A percentile compares a stretch with the other conserved stretches of the same genome.
phyloP scores from a whole-genome alignment of 2,113 vertebrate species.

The Entomyzon cyanotis region DNA sequence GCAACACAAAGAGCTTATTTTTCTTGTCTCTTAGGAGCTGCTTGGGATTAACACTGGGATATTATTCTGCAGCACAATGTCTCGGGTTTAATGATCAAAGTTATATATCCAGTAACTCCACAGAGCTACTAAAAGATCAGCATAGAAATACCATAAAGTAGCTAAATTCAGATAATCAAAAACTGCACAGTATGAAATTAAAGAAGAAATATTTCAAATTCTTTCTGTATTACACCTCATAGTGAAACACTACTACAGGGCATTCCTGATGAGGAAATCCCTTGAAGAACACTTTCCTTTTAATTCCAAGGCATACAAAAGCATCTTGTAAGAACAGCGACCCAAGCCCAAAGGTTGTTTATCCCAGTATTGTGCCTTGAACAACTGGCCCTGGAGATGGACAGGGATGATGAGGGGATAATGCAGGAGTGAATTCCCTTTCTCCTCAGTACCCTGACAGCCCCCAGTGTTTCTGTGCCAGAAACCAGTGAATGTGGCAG shows the following conservation, averaged over 20 bases:
- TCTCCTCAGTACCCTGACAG: neutral
- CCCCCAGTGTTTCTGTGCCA: neutral
- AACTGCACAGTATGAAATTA: neutral
- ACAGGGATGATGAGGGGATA: neutral
- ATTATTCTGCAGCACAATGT: neutral
- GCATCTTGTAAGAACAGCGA: neutral
- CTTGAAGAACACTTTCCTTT: neutral
- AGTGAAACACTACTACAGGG: neutral
- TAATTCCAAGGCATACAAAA: neutral
- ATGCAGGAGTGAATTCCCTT: neutral
- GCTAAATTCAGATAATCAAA: neutral
- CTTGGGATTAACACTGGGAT: neutral
- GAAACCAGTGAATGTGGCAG: neutral
- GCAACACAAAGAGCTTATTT: neutral
- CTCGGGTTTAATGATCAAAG: neutral
- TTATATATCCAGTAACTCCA: neutral
- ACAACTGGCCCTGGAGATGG: rapidly evolving
- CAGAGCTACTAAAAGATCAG: neutral
- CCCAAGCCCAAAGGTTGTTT: neutral
- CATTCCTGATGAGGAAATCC: neutral
- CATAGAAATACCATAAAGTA: neutral
- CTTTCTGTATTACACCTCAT: neutral
- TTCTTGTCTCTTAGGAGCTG: neutral
- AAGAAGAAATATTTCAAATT: neutral
- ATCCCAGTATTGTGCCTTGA: neutral